phyloP scores from a whole-genome alignment of 2,113 vertebrate species.

The Sorex araneus region DNA sequence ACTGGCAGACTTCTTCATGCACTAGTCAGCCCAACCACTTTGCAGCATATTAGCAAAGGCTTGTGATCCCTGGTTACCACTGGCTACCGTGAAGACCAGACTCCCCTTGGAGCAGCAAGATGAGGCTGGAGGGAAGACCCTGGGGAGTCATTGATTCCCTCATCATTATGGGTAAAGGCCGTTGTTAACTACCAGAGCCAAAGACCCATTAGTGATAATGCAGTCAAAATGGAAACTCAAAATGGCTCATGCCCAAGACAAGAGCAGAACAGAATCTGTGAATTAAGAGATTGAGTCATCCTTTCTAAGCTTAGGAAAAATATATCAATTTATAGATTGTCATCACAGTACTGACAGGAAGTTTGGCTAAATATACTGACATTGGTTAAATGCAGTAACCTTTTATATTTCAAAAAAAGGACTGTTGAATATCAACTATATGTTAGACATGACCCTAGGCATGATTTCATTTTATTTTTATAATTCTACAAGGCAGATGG shows the following conservation, averaged over 20 bases:
- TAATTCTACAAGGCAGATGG: neutral
- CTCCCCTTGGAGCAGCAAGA: slow-evolving; percentile 63
- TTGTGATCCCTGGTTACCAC: neutral
- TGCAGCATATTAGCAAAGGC: neutral
- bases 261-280: slow-evolving; percentile 75
- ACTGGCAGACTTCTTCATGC: neutral
- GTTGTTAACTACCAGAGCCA: slow-evolving; percentile 60
- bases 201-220: slow-evolving; percentile 72
- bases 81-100: slow-evolving; percentile 17
- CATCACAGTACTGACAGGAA: slow-evolving; percentile 40
- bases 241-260: slow-evolving; percentile 72
- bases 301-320: slow-evolving; percentile 63
- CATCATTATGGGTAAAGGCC: slow-evolving; percentile 59
- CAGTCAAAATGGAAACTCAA: slow-evolving; percentile 79
- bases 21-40: neutral
- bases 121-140: slow-evolving; percentile 49
- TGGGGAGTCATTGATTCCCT: slow-evolving; percentile 61
- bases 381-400: neutral
- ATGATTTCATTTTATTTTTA: slow-evolving; percentile 30
- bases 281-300: slow-evolving; percentile 81
- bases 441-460: neutral
- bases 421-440: neutral
- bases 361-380: slow-evolving; percentile 21
- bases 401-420: neutral
- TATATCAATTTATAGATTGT: slow-evolving; percentile 78